phyloP scores from a whole-genome alignment of 2,888 invertebrate species.

The Calameuta filiformis region DNA sequence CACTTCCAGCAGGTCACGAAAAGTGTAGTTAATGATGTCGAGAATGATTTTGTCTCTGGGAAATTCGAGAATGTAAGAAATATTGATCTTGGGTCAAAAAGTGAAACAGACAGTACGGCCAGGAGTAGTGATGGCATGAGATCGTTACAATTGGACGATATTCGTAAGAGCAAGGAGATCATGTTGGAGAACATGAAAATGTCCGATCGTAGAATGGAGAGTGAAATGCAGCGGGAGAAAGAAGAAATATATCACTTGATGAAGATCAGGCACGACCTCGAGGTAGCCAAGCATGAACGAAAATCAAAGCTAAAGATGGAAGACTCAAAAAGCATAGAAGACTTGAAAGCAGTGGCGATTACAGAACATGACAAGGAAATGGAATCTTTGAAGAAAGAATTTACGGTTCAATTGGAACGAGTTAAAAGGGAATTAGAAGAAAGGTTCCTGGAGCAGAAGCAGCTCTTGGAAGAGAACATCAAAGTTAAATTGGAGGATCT shows the following conservation, averaged over 20 bases:
- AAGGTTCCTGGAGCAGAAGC: conserved; percentile 66
- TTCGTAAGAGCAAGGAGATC: conserved; percentile 44
- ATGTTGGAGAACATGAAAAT: conserved; percentile 49
- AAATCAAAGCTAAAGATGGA: conserved; percentile 48
- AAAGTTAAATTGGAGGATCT: conserved; percentile 65
- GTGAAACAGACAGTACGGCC: conserved; percentile 48
- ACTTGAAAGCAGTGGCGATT: conserved; percentile 49
- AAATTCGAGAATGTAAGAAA: conserved; percentile 54
- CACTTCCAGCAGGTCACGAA: conserved; percentile 49
- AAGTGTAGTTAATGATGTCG: conserved; percentile 39
- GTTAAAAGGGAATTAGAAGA: conserved; percentile 61
- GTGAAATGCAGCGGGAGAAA: conserved; percentile 32
- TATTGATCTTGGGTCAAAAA: conserved; percentile 55
- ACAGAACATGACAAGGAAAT: conserved; percentile 68
- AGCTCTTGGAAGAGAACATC: conserved; percentile 66
- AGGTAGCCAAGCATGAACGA: conserved; percentile 53
- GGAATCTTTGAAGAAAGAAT: conserved; percentile 70
- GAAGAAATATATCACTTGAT: conserved; percentile 36
- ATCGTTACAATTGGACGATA: conserved; percentile 40
- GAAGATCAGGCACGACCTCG: conserved; percentile 34
- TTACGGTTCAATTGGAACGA: conserved; percentile 67
- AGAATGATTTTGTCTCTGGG: conserved; percentile 35
- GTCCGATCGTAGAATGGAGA: conserved; percentile 25
- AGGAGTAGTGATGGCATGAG: conserved; percentile 30
- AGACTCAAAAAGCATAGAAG: conserved; percentile 68